phyloP scores from a whole-genome alignment of 92 coral and sea anemone genomes.

The Paragorgia papillata region DNA sequence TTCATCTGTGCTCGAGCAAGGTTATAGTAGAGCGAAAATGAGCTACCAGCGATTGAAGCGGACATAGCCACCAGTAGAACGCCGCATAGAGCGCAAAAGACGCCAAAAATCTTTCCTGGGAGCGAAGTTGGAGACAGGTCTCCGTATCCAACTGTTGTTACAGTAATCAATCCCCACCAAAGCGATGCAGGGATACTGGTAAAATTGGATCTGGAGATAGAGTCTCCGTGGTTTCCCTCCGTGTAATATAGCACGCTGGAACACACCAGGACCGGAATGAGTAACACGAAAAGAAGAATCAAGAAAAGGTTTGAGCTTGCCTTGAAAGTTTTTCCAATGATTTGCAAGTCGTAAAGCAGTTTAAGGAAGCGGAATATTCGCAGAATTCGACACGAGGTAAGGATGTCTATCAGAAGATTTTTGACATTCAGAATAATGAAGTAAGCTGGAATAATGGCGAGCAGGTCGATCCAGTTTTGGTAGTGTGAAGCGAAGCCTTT shows the following conservation, averaged over 20 bases:
- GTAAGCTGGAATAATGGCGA: constrained; percentile 83
- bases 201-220: constrained; percentile 44
- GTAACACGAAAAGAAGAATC: constrained; percentile 74
- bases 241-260: constrained; percentile 92
- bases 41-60: constrained; percentile 92
- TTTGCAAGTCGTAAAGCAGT: constrained; percentile 88
- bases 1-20: constrained; percentile 96
- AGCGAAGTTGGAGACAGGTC: constrained; percentile 83
- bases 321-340: constrained; percentile 86
- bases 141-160: constrained; percentile 98
- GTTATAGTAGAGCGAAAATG: constrained; percentile 85
- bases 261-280: constrained; percentile 88
- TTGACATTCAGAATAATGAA: constrained; percentile 51
- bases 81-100: constrained; percentile 93
- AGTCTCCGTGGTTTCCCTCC: constrained; percentile 60
- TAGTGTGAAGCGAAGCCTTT: neutral
- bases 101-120: constrained; percentile 92
- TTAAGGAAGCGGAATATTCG: constrained; percentile 86
- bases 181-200: constrained; percentile 84
- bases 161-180: constrained; percentile 99
- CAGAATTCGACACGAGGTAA: constrained; percentile 73
- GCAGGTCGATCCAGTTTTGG: constrained; percentile 89
- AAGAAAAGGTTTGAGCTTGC: constrained; percentile 86
- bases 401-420: constrained; percentile 61
- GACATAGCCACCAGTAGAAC: constrained; percentile 91